Evolutionary conservation across 2,888 invertebrate species (phyloP).

Genomic region (Odontothrips loti): DNA sequence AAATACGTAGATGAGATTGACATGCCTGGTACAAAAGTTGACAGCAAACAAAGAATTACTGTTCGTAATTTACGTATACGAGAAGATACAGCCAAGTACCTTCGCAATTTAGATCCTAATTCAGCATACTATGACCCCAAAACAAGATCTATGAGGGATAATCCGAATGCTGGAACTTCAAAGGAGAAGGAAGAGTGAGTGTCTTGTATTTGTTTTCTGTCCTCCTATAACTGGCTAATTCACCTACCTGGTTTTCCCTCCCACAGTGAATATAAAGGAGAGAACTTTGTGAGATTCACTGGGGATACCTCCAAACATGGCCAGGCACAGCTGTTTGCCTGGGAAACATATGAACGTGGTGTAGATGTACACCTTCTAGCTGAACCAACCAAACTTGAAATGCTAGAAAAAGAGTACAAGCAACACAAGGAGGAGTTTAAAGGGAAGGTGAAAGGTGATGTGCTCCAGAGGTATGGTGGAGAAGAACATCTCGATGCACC

Average conservation of each 20-base stretch:
- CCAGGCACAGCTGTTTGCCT: constrained; percentile 90
- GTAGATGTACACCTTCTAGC: constrained; percentile 93
- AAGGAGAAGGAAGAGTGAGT: constrained; percentile 41
- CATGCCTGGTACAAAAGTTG: constrained; percentile 99
- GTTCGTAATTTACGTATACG: constrained; percentile 96
- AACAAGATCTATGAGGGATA: constrained; percentile 96
- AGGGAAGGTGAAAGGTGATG: constrained; percentile 68
- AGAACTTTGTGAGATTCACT: constrained; percentile 91
- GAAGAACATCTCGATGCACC: constrained; percentile 85
- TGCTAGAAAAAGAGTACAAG: constrained; percentile 83
- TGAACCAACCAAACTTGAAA: constrained; percentile 94
- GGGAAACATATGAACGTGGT: constrained; percentile 92
- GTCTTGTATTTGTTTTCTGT: background rate
- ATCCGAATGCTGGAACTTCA: constrained; percentile 68
- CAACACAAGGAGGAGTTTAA: constrained; percentile 87
- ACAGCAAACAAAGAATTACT: constrained; percentile 97
- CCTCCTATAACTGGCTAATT: background rate
- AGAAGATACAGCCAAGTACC: constrained; percentile 98
- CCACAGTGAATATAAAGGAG: constrained; percentile 77
- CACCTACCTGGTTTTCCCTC: background rate
- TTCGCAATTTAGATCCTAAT: constrained; percentile 92
- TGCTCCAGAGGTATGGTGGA: constrained; percentile 90
- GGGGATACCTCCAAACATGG: constrained; percentile 92
- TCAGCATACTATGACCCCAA: constrained; percentile 99
- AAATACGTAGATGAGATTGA: constrained; percentile 91